These are phyloP conservation scores for Rhaphigaster nebulosa DNA, from an alignment of 2,888 invertebrate genomes.

Conservation along the genomic window DNA sequence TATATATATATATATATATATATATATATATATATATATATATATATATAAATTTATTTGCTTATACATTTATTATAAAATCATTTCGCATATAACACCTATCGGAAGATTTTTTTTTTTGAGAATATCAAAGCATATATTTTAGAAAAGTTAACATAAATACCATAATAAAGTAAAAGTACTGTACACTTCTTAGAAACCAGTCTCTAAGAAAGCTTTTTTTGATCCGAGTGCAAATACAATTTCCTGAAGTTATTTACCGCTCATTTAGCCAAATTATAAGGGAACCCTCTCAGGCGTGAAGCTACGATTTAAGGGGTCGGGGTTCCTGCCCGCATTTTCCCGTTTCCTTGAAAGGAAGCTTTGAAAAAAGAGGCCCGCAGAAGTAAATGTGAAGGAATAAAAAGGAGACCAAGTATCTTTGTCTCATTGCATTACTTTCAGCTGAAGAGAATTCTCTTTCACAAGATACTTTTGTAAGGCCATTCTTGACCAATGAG, in stretches of 20 bases:
- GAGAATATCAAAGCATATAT: too few relatives aligned
- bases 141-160: too few relatives aligned
- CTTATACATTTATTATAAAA: too few relatives aligned
- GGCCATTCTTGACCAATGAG: not conserved
- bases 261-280: slow-evolving; percentile 41
- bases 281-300: not conserved
- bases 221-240: not conserved
- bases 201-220: not conserved
- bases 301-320: slow-evolving; percentile 1
- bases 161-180: not conserved
- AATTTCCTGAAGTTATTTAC: slow-evolving; percentile 26
- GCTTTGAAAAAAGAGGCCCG: not conserved
- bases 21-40: too few relatives aligned
- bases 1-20: too few relatives aligned
- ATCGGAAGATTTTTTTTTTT: too few relatives aligned
- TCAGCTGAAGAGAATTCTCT: not conserved
- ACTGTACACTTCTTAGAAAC: not conserved
- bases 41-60: too few relatives aligned
- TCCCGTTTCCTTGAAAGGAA: not conserved
- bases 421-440: slow-evolving; percentile 35
- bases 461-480: not conserved
- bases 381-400: slow-evolving; percentile 36
- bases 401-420: not conserved
- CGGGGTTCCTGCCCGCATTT: slow-evolving; percentile 18
- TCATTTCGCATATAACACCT: too few relatives aligned